A percentile compares a stretch with the other conserved stretches of the same genome.
phyloP scores from a whole-genome alignment of 2,888 invertebrate genomes.

The Ectemnius cavifrons region DNA sequence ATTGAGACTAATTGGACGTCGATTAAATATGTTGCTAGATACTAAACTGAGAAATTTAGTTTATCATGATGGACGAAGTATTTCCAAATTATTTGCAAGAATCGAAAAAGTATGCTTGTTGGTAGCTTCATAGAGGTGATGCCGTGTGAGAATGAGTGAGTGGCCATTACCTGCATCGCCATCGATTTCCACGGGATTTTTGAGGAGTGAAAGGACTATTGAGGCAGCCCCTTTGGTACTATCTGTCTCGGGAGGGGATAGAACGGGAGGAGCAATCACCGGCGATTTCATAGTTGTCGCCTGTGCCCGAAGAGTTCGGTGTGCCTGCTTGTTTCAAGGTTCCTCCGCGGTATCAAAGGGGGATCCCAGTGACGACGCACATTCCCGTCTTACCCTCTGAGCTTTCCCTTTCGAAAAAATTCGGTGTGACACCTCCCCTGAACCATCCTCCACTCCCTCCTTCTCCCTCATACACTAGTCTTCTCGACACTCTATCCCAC shows the following conservation, averaged over 20 bases:
- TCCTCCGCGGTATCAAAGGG: slow-evolving; percentile 57
- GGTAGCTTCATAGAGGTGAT: too few species aligned
- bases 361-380: slow-evolving; percentile 71
- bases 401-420: slow-evolving; percentile 71
- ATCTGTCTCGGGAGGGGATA: slow-evolving; percentile 39
- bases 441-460: neutral
- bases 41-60: too few species aligned
- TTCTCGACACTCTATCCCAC: slow-evolving; percentile 28
- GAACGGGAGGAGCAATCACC: slow-evolving; percentile 69
- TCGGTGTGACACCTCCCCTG: slow-evolving; percentile 62
- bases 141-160: too few species aligned
- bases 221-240: slow-evolving; percentile 24
- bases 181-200: slow-evolving; percentile 32
- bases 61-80: too few species aligned
- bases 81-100: too few species aligned
- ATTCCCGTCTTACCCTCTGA: slow-evolving; percentile 64
- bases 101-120: too few species aligned
- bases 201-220: neutral
- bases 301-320: slow-evolving; percentile 59
- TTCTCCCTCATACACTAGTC: neutral
- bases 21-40: too few species aligned
- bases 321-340: slow-evolving; percentile 67
- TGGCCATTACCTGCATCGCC: neutral
- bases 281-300: slow-evolving; percentile 75
- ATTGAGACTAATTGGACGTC: too few species aligned